Evolutionary conservation across 2,888 invertebrate genomes (phyloP).

Genomic region (Platynereis dumerilii): DNA sequence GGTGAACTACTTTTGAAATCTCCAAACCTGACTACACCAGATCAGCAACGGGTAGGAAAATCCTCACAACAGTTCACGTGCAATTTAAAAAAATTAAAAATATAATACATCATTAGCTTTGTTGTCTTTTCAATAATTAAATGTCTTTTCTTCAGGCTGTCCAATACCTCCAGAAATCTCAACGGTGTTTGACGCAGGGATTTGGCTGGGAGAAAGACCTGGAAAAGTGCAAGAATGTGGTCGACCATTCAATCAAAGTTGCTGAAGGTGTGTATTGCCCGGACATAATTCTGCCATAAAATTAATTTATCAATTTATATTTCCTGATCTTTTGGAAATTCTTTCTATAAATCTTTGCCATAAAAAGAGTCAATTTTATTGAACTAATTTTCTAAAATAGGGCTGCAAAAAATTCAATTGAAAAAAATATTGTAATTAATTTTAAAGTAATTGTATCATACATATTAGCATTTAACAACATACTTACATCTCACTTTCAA

Average conservation of each 20-base stretch:
- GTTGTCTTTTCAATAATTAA: not conserved
- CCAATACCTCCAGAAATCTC: conserved; percentile 80
- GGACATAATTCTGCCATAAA: not conserved
- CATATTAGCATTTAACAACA: too few relatives aligned
- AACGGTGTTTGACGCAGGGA: conserved; percentile 75
- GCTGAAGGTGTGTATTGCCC: conserved; percentile 37
- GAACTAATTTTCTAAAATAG: too few relatives aligned
- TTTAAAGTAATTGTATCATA: too few relatives aligned
- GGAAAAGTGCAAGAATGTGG: conserved; percentile 69
- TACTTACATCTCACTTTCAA: not conserved
- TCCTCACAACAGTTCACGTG: not conserved
- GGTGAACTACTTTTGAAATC: conserved; percentile 67
- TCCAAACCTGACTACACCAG: conserved; percentile 19
- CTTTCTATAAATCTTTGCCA: not conserved
- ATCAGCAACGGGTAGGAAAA: too few relatives aligned
- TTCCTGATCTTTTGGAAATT: not conserved
- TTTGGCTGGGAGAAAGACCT: conserved; percentile 67
- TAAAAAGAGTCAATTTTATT: too few relatives aligned
- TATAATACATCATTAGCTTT: not conserved
- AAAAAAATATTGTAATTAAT: too few relatives aligned
- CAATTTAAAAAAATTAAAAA: not conserved
- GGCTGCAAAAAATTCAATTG: too few relatives aligned
- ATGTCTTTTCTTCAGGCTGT: conserved; percentile 46
- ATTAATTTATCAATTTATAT: not conserved
- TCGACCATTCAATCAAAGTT: conserved; percentile 44